A percentile compares a stretch with the other conserved stretches of the same genome.
Conservation (phyloP, 2,888 invertebrate species). For the Myopa tessellatipennis region DNA sequence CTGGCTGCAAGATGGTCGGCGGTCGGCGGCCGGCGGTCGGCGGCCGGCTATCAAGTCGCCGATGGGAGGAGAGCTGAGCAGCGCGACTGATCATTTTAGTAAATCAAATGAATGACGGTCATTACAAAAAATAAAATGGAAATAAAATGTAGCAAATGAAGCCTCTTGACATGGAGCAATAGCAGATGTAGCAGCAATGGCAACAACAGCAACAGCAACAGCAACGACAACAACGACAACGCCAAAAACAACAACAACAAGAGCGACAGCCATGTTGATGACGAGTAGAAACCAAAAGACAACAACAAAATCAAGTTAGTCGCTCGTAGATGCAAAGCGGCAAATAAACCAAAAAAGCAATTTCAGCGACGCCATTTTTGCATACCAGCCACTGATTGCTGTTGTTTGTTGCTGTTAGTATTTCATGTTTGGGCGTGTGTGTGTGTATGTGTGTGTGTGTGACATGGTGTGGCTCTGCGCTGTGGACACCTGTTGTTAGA, state of each 20-base stretch:
- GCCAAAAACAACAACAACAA: conserved; percentile 34
- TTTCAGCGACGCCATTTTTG: conserved; percentile 28
- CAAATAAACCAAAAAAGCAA: not conserved
- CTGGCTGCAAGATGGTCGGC: not conserved
- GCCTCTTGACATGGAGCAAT: not conserved
- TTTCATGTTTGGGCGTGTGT: not conserved
- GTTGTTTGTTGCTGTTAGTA: conserved; percentile 19
- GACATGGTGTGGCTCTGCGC: not conserved
- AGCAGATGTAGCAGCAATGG: not conserved
- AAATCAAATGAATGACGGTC: conserved; percentile 24
- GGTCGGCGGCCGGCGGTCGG: not conserved
- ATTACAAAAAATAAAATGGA: conserved; percentile 20
- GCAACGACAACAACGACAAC: conserved; percentile 21
- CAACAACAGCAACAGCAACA: conserved; percentile 12
- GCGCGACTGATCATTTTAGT: conserved; percentile 5
- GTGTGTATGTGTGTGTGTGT: not conserved
- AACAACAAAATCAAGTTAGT: conserved; percentile 21
- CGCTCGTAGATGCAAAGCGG: not conserved
- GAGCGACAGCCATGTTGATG: conserved; percentile 44
- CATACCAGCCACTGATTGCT: conserved; percentile 8
- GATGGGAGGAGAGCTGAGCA: not conserved
- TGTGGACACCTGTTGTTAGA: conserved; percentile 37
- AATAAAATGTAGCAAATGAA: conserved; percentile 19
- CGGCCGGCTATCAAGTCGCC: not conserved
- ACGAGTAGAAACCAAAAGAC: conserved; percentile 36